Evolutionary conservation across 2,888 invertebrate genomes (phyloP).

Genomic region (Boloria selene): DNA sequence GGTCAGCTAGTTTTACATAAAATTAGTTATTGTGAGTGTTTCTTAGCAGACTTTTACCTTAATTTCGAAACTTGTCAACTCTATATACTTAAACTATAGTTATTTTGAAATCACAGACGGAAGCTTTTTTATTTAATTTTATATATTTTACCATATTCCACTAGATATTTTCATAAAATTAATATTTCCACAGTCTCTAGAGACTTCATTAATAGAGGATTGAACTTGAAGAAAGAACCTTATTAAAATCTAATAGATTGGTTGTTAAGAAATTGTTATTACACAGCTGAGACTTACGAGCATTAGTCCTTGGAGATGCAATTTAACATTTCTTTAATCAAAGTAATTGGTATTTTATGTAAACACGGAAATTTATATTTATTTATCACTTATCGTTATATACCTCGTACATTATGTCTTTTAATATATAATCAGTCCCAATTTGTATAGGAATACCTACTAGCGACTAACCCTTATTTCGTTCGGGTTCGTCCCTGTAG

Average conservation of each 20-base stretch:
- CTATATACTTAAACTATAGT: no score
- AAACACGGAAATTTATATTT: not conserved
- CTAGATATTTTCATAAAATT: not conserved
- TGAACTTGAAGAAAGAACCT: constrained; percentile 4
- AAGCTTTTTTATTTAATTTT: no score
- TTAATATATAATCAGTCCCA: not conserved
- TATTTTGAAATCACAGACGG: no score
- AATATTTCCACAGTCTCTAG: constrained; percentile 7
- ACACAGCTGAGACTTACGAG: not conserved
- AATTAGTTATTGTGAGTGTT: no score
- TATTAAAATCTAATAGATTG: constrained; percentile 9
- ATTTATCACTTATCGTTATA: constrained; percentile 1
- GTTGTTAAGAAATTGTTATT: constrained; percentile 10
- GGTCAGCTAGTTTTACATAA: no score
- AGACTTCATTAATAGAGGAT: constrained; percentile 10
- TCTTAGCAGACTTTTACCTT: no score
- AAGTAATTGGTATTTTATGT: constrained; percentile 10
- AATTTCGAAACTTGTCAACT: no score
- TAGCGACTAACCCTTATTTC: no score
- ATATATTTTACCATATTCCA: no score
- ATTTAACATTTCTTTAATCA: constrained; percentile 3
- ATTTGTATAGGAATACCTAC: no score
- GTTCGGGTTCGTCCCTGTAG: no score
- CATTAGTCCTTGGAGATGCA: constrained; percentile 14
- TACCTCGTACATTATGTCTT: not conserved